A percentile compares a stretch with the other conserved stretches of the same genome.
Conservation (phyloP, 2,888 invertebrate genomes). For the Synergus japonicus region DNA sequence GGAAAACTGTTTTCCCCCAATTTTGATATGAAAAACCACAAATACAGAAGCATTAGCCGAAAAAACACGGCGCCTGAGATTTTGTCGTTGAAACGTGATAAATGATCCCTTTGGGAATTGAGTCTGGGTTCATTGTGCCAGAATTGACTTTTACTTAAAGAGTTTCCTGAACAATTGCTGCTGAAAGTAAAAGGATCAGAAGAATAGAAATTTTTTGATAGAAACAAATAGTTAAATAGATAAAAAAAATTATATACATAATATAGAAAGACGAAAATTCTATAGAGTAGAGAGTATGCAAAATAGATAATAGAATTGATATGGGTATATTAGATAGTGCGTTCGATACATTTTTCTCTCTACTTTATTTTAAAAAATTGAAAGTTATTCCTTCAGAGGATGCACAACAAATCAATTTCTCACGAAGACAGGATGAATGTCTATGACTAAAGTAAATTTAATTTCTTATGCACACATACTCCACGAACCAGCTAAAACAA, state of each 20-base stretch:
- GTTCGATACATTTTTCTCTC: too few relatives aligned
- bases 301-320: too few relatives aligned
- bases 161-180: not conserved
- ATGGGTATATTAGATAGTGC: too few relatives aligned
- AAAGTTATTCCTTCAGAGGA: too few relatives aligned
- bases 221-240: too few relatives aligned
- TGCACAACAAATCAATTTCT: constrained; percentile 3
- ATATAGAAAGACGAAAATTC: too few relatives aligned
- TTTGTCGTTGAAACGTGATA: constrained; percentile 26
- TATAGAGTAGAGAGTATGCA: too few relatives aligned
- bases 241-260: too few relatives aligned
- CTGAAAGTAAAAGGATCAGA: too few relatives aligned
- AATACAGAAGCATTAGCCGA: constrained; percentile 22
- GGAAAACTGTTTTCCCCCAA: not conserved
- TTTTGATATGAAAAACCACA: not conserved
- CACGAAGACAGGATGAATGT: not conserved
- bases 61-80: constrained; percentile 11
- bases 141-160: constrained; percentile 9
- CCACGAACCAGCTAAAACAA: not conserved
- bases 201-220: too few relatives aligned
- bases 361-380: too few relatives aligned
- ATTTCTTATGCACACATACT: not conserved
- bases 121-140: not conserved
- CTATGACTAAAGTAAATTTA: not conserved
- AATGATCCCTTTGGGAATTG: not conserved